These are phyloP conservation scores for Saiga tatarica DNA, from an alignment of 2,113 vertebrate species.

Conservation along the genomic window DNA sequence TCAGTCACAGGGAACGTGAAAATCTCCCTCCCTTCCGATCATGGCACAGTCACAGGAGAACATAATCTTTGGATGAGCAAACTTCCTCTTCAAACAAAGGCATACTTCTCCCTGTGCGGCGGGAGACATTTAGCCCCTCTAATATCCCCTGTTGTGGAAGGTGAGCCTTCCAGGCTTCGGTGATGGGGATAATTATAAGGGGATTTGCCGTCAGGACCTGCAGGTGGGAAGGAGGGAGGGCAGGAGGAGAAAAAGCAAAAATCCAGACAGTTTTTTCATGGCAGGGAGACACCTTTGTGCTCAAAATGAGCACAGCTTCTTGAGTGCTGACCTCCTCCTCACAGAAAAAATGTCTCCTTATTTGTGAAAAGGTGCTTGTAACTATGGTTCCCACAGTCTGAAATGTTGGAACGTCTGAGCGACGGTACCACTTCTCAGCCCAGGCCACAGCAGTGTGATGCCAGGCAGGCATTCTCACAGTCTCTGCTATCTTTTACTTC, in stretches of 20 bases:
- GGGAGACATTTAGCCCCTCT: constrained; percentile 66
- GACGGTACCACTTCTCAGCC: background rate
- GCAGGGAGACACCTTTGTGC: background rate
- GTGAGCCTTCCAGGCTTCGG: constrained; percentile 60
- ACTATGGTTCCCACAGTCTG: constrained; percentile 24
- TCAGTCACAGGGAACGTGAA: constrained; percentile 26
- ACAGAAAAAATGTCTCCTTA: background rate
- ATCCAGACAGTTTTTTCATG: background rate
- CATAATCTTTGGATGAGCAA: constrained; percentile 70
- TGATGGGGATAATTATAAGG: constrained; percentile 66
- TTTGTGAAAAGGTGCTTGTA: constrained; percentile 8
- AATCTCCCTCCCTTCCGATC: constrained; percentile 64
- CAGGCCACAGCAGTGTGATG: background rate
- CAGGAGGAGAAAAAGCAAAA: constrained; percentile 15
- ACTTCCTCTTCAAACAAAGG: constrained; percentile 73
- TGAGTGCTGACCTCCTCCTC: background rate
- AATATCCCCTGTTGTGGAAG: constrained; percentile 63
- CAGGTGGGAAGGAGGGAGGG: constrained; percentile 31
- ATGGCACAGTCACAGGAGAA: constrained; percentile 58
- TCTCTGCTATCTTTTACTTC: constrained; percentile 2
- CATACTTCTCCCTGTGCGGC: constrained; percentile 54
- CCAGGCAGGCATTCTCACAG: background rate
- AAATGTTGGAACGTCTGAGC: background rate
- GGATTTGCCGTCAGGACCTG: constrained; percentile 61
- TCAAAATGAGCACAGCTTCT: background rate